phyloP scores from a whole-genome alignment of 2,113 vertebrate genomes.

The Melanostigma gelatinosum region DNA sequence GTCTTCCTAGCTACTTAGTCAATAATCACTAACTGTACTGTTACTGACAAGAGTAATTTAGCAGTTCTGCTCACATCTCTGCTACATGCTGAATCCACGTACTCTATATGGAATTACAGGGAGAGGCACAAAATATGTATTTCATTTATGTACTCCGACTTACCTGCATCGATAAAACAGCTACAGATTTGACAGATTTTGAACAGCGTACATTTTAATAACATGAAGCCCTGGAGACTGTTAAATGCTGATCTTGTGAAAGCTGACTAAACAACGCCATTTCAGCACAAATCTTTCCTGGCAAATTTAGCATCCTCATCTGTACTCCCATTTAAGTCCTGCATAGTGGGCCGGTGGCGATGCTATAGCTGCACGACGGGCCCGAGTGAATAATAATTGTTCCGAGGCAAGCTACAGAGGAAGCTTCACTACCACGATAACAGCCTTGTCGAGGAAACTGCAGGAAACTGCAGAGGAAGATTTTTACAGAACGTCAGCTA shows the following conservation, averaged over 20 bases:
- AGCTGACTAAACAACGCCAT: not conserved
- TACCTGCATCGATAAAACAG: not conserved
- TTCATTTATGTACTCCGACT: not conserved
- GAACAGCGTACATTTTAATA: not conserved
- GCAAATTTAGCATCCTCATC: not conserved
- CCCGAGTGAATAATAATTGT: not conserved
- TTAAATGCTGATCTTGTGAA: constrained; percentile 6
- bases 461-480: not conserved
- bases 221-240: not conserved
- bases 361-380: not conserved
- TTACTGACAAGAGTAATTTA: not conserved
- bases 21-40: not conserved
- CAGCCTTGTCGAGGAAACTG: not conserved
- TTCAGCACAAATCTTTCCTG: not conserved
- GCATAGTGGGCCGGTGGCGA: not conserved
- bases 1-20: not conserved
- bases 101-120: not conserved
- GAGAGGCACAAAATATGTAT: not conserved
- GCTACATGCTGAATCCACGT: not conserved
- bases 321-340: constrained; percentile 27
- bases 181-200: not conserved
- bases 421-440: not conserved
- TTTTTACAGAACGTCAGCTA: not conserved
- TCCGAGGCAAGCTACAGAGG: not conserved
- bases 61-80: not conserved